phyloP scores from a whole-genome alignment of 2,888 invertebrate genomes.

The Plutella xylostella region DNA sequence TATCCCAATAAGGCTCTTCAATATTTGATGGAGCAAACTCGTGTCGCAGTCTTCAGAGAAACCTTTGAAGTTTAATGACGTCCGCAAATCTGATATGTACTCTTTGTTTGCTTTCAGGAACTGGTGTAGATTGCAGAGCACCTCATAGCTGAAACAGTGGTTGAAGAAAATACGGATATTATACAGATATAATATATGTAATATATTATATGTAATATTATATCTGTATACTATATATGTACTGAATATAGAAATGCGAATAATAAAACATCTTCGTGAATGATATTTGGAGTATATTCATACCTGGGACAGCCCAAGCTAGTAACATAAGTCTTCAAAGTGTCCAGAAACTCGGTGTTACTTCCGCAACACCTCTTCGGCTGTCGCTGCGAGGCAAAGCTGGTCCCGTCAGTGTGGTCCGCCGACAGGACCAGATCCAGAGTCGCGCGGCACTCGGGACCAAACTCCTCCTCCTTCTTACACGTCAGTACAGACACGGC shows the following conservation, averaged over 20 bases:
- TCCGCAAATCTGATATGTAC: slow-evolving; percentile 66
- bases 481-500: slow-evolving; percentile 65
- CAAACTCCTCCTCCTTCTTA: slow-evolving; percentile 37
- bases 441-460: slow-evolving; percentile 40
- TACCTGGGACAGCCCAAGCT: slow-evolving; percentile 47
- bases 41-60: slow-evolving; percentile 75
- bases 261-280: no score
- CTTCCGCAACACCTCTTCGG: slow-evolving; percentile 24
- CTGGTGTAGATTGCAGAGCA: slow-evolving; percentile 59
- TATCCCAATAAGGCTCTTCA: slow-evolving; percentile 69
- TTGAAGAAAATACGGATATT: no score
- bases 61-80: slow-evolving; percentile 64
- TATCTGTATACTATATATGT: no score
- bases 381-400: slow-evolving; percentile 27
- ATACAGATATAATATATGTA: no score
- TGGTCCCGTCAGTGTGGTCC: slow-evolving; percentile 40
- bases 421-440: slow-evolving; percentile 50
- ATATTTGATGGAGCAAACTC: slow-evolving; percentile 73
- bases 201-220: no score
- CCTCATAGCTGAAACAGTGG: slow-evolving; percentile 61
- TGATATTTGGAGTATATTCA: slow-evolving; percentile 8
- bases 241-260: no score
- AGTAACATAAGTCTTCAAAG: slow-evolving; percentile 32
- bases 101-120: slow-evolving; percentile 64
- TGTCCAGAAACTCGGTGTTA: slow-evolving; percentile 30